phyloP scores from a whole-genome alignment of 2,888 invertebrate genomes.

The Parnassius glacialis region DNA sequence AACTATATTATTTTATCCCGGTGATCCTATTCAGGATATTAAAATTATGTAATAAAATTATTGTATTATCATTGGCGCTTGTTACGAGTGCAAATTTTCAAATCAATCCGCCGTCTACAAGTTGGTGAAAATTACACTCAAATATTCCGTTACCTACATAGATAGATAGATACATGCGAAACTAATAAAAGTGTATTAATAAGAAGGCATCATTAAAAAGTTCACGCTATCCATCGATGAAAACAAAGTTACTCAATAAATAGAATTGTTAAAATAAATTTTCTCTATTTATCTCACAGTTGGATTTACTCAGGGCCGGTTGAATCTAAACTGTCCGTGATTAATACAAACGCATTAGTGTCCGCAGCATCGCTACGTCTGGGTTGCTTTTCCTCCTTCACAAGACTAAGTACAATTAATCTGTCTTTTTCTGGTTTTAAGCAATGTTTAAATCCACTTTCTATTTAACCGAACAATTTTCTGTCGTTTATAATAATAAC shows the following conservation, averaged over 20 bases:
- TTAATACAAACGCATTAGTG: constrained; percentile 14
- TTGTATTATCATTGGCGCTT: no score
- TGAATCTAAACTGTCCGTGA: constrained; percentile 14
- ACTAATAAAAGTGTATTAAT: no score
- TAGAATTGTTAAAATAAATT: constrained; percentile 1
- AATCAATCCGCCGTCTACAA: no score
- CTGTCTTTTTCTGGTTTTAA: neutral
- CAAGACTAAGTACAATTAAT: neutral
- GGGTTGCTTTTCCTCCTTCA: neutral
- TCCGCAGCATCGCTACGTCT: constrained; percentile 1
- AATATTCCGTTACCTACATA: no score
- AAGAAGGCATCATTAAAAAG: no score
- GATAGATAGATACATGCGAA: no score
- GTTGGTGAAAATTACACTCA: no score
- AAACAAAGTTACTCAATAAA: neutral
- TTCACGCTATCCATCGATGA: no score
- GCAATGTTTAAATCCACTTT: neutral
- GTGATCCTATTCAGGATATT: no score
- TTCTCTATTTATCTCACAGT: constrained; percentile 5
- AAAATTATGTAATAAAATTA: no score
- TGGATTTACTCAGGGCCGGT: constrained; percentile 7
- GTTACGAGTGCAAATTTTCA: no score
- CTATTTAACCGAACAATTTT: neutral
- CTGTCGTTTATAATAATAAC: neutral
- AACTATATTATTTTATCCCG: no score